Base-by-base conservation (phyloP, 2,888 invertebrate species). In the Cabera pusaria region DNA sequence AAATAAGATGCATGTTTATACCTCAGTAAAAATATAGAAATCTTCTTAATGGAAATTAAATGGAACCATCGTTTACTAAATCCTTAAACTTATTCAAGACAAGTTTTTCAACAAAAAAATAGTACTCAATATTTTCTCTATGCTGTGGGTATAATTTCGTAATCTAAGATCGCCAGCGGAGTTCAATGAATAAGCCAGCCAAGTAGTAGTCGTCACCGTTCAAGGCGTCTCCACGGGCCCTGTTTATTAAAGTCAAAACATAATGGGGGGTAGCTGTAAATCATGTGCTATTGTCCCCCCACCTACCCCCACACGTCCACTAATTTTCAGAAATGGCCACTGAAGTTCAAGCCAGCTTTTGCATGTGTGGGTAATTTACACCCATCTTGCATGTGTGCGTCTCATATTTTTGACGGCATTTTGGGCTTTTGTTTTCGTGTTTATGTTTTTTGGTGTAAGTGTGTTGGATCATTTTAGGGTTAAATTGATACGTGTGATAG, bases 161-260 rank as follows among this genome's bases (percentile, higher is more conserved):
- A n/a, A n/a, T n/a, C n/a, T 6, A n/a, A 12, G 22, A 17, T 23
- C 5, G 5, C 6, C 2, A 3, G 6, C n/a, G n/a, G n/a, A n/a
- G n/a, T n/a, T n/a, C n/a, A n/a, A n/a, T n/a, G n/a, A n/a, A n/a
- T n/a, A n/a, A n/a, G n/a, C n/a, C n/a, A n/a, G n/a, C n/a, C n/a
- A n/a, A n/a, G n/a, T n/a, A n/a, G n/a, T n/a, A n/a, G n/a, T n/a
- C 14, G 4, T 14, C 33, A 8, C 12, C 35, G 27, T 27, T 10
- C 23, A 28, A 28, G 28, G 5, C 17, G 28, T 28, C 18, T 19
- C 28, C 11, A 12, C 20, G 20, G 21, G 25, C 36, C 74, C 86
- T 90, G 90, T 89, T 88, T 90, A 90, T 90, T 90, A 90, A 90
- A 90, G 90, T 90, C 90, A 88, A 90, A 91, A 90, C 90, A 90